Percentiles rank a stretch among this genome's conserved stretches.
phyloP scores from a whole-genome alignment of 2,888 invertebrate genomes.

The Axea sp. region DNA sequence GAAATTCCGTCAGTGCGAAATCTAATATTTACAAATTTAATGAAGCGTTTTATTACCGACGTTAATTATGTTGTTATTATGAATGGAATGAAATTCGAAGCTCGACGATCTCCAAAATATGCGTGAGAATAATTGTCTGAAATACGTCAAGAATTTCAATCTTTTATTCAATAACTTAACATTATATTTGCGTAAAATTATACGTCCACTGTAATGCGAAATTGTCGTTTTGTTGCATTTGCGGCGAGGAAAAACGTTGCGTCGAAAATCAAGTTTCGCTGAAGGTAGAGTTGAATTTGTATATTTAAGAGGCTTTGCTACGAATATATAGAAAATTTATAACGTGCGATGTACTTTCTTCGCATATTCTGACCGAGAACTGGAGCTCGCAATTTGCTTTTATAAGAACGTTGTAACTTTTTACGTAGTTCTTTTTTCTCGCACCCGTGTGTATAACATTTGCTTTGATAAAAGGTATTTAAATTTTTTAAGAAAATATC shows the following conservation, averaged over 20 bases:
- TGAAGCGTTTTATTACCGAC: conserved; percentile 41
- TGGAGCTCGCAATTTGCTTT: conserved; percentile 13
- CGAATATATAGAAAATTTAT: conserved; percentile 13
- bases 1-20: conserved; percentile 26
- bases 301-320: conserved; percentile 5
- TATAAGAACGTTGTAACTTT: conserved; percentile 12
- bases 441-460: conserved; percentile 3
- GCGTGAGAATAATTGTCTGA: too few relatives aligned
- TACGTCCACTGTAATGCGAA: too few relatives aligned
- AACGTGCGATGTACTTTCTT: conserved; percentile 9
- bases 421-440: conserved; percentile 4
- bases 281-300: conserved; percentile 5
- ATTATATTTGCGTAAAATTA: too few relatives aligned
- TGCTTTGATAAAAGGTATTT: conserved; percentile 12
- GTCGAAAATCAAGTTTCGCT: conserved; percentile 6
- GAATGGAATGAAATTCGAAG: conserved; percentile 40
- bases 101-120: background rate
- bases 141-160: too few relatives aligned
- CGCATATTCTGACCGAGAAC: conserved; percentile 12
- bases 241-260: conserved; percentile 9
- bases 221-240: too few relatives aligned
- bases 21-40: conserved; percentile 50
- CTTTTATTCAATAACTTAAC: too few relatives aligned
- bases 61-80: conserved; percentile 16
- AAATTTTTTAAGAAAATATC: conserved; percentile 1